Percentiles rank a stretch among this genome's conserved stretches.
Conservation (phyloP, 2,797 vertebrate species). For the Dipus sagitta region DNA sequence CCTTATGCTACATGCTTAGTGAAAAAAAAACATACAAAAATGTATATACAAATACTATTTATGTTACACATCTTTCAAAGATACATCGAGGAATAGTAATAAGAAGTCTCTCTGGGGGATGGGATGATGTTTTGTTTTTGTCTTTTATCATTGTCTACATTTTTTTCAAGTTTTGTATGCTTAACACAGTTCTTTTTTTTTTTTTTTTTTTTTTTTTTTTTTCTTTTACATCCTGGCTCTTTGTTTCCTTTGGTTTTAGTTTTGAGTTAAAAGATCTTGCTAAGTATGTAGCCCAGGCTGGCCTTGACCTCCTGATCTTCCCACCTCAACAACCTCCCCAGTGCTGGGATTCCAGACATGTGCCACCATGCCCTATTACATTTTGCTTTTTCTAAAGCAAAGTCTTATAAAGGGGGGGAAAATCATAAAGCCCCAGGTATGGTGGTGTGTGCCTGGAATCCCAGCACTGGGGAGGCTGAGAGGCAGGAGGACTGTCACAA, state of each 20-base stretch:
- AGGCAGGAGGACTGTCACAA: no score
- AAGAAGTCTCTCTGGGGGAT: neutral
- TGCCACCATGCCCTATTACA: neutral
- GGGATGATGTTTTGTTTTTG: neutral
- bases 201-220: neutral
- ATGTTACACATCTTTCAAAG: neutral
- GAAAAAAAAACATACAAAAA: neutral
- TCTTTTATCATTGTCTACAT: neutral
- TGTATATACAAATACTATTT: neutral
- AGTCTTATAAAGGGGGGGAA: neutral
- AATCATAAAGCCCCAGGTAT: neutral
- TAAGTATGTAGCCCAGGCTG: neutral
- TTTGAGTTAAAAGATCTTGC: neutral
- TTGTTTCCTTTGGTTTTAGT: neutral
- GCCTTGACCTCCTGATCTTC: neutral
- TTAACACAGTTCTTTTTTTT: neutral
- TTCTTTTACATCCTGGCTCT: neutral
- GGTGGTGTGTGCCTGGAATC: neutral
- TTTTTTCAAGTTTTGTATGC: neutral
- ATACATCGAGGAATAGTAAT: neutral
- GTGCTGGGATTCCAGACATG: neutral
- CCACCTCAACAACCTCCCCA: neutral
- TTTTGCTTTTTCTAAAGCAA: neutral
- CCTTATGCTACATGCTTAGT: neutral
- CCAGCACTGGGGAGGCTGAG: no score